These are phyloP conservation scores for Hemicrepidius hirtus DNA, from an alignment of 2,888 invertebrate species.

Conservation along the genomic window DNA sequence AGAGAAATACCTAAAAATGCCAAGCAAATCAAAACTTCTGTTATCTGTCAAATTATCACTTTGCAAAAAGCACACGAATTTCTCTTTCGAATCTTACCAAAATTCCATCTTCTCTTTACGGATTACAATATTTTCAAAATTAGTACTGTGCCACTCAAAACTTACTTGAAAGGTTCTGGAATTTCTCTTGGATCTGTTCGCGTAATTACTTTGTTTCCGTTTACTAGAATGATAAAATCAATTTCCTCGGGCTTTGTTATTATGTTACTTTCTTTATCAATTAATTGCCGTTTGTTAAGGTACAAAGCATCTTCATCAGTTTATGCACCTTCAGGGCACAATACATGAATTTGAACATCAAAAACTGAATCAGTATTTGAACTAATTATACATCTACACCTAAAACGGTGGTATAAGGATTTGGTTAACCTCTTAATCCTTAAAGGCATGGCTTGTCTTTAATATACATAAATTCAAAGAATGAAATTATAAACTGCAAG, in stretches of 20 bases:
- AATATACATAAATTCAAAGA: too few relatives aligned
- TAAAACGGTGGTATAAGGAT: too few relatives aligned
- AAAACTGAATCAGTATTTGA: too few relatives aligned
- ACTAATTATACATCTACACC: too few relatives aligned
- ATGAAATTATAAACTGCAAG: too few relatives aligned
- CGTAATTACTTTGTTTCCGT: neutral
- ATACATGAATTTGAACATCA: too few relatives aligned
- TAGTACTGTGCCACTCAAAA: neutral
- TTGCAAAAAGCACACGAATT: slow-evolving; percentile 14
- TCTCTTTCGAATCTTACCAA: slow-evolving; percentile 11
- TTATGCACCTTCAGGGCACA: too few relatives aligned
- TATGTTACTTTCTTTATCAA: neutral
- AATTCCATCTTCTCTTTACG: slow-evolving; percentile 5
- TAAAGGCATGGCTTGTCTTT: too few relatives aligned
- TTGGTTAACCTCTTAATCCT: too few relatives aligned
- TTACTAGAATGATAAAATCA: neutral
- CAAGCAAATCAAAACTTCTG: slow-evolving; percentile 13
- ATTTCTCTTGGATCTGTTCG: neutral
- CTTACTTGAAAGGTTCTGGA: neutral
- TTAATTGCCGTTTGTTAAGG: too few relatives aligned
- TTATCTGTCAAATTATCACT: slow-evolving; percentile 30
- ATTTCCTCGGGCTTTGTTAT: neutral
- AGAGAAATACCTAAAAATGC: slow-evolving; percentile 7
- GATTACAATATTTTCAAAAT: slow-evolving; percentile 18
- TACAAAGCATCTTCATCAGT: too few relatives aligned